A percentile compares a stretch with the other conserved stretches of the same genome.
Evolutionary conservation across 2,797 vertebrate species (phyloP).

Genomic region (Epinephelus coioides): DNA sequence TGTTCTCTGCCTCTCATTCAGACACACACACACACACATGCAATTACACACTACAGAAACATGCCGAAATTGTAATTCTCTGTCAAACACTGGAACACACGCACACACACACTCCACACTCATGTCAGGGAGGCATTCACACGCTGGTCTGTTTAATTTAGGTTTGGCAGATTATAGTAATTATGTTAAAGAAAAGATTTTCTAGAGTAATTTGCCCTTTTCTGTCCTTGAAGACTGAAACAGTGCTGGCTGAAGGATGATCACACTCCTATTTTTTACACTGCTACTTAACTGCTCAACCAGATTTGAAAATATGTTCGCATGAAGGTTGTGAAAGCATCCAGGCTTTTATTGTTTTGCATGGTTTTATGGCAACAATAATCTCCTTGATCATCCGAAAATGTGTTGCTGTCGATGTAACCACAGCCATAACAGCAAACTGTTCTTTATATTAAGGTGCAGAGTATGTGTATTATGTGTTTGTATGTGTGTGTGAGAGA

Average conservation of each 20-base stretch:
- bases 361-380: conserved; percentile 34
- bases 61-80: conserved; percentile 57
- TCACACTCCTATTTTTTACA: not conserved
- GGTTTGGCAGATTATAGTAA: conserved; percentile 76
- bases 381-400: conserved; percentile 41
- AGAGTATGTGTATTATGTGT: not conserved
- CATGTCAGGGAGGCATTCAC: conserved; percentile 63
- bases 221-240: conserved; percentile 63
- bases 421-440: conserved; percentile 14
- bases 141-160: conserved; percentile 68
- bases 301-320: conserved; percentile 30
- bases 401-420: conserved; percentile 16
- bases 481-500: conserved; percentile 1
- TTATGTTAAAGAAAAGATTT: conserved; percentile 75
- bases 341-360: conserved; percentile 37
- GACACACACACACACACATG: conserved; percentile 13
- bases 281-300: conserved; percentile 11
- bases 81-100: conserved; percentile 19
- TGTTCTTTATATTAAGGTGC: conserved; percentile 23
- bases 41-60: conserved; percentile 56
- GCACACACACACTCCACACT: conserved; percentile 18
- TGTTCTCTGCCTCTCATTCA: conserved; percentile 31
- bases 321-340: conserved; percentile 21
- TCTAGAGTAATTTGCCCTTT: conserved; percentile 67
- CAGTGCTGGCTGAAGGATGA: conserved; percentile 27